Base-by-base conservation (phyloP, 2,797 vertebrate species). In the Heliangelus exortis region DNA sequence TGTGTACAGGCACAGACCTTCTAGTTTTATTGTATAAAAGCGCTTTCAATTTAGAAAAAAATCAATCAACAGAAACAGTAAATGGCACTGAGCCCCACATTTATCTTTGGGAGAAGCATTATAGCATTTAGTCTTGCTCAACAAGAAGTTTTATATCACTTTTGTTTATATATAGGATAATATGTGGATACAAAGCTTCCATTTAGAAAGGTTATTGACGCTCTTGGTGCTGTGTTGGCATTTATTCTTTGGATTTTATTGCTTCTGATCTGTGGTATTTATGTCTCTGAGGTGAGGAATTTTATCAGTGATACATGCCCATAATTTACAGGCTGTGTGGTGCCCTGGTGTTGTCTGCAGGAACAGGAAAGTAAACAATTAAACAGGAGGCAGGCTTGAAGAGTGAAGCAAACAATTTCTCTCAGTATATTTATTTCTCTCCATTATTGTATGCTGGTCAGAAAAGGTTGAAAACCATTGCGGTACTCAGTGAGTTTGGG, bases 201-300 rank as follows among this genome's bases (percentile, higher is more conserved):
- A 4, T 67, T 87, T 89, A 88, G 55, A 95, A 94, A 90, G 71
- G 79, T 91, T 94, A 82, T 76, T 94, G 91, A 73, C 67, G 55
- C 41, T 67, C 33, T 79, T n/a, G 45, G 45, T 95, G 65, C 71
- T 94, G 83, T 71, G 54, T 34, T 96, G 91, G 66, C 78, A 95
- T 94, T 95, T 96, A 78, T 88, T 91, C 55, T 84, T 96, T 43
- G 34, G 62, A 58, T 78, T 93, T 92, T 95, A 89, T 90, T 94
- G 78, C 85, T 87, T 92, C 84, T 93, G 92, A 84, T 90, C 67
- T 87, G 39, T 90, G 72, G 71, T 88, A 90, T 96, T 96, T 97
- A 89, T 75, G 71, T 81, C 81, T 96, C 68, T 78, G 53, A 90
- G 74, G 85, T 86, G 50, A 78, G 76, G 69, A 92, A 45, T 93